phyloP scores from a whole-genome alignment of 2,888 invertebrate genomes.

The Mesoligia furuncula region DNA sequence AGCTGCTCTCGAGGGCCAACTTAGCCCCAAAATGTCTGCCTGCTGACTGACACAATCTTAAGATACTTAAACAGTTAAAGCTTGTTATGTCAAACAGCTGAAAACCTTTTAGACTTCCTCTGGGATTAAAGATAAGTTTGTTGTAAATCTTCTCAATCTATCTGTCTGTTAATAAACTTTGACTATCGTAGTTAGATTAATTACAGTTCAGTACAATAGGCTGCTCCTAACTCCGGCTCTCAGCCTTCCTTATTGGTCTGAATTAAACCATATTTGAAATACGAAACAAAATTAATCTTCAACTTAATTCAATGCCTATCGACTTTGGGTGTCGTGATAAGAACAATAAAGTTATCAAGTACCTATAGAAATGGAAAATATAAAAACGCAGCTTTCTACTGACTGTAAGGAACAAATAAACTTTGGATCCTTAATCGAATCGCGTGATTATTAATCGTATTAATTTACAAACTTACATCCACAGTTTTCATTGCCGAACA shows the following conservation, averaged over 20 bases:
- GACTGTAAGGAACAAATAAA: neutral
- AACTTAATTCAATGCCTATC: neutral
- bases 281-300: neutral
- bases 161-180: slow-evolving; percentile 39
- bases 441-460: neutral
- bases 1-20: slow-evolving; percentile 24
- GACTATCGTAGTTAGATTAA: slow-evolving; percentile 39
- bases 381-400: neutral
- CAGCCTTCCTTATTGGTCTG: neutral
- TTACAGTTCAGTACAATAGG: slow-evolving; percentile 14
- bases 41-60: slow-evolving; percentile 38
- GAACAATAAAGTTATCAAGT: neutral
- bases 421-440: neutral
- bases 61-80: slow-evolving; percentile 55
- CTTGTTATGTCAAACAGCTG: slow-evolving; percentile 56
- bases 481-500: neutral
- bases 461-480: neutral
- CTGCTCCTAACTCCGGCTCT: neutral
- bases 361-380: neutral
- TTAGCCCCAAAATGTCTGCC: neutral
- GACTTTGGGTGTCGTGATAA: neutral
- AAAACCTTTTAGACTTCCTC: slow-evolving; percentile 52
- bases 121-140: slow-evolving; percentile 48
- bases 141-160: slow-evolving; percentile 37
- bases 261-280: neutral